Evolutionary conservation across 35 echinoderm and acorn worm genomes (phyloP), one percentile per base, ranked within the genome.

Genomic region (Holothuria glaberrima): DNA sequence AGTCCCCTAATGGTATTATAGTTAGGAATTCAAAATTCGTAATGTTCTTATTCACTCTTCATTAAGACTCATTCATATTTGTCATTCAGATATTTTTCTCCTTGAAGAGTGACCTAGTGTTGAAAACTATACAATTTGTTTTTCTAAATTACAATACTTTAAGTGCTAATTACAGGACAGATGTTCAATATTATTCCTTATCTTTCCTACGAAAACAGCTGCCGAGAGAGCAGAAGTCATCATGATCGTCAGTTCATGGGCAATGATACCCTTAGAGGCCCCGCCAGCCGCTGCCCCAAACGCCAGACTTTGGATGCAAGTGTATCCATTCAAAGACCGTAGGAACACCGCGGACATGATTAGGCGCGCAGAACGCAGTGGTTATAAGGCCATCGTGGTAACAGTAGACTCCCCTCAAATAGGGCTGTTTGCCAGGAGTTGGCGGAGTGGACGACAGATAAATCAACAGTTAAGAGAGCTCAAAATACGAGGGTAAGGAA

Each of bases 381-480:
- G 95, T 7, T 97, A 75, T 56, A 75, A 86, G 56, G 95, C 92
- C 7, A 25, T 97, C 0, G 95, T 97, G 9, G 34, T 97, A 28
- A 97, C 95, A 4, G 74, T 94, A 21, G 95, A 97, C 88, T 56
- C 65, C 16, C 95, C 95, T 9, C 46, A 82, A n/a, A 33, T 82
- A 30, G 79, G 79, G 10, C 21, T 60, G 36, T 82, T 82, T 57
- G 21, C 79, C 3, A 82, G 79, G 24, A 82, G 79, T 38, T 30
- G 44, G 16, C 46, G 79, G 5, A 48, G 17, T 60, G 57, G 57
- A 3, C 9, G 26, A 12, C 36, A 82, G 7, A 48, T 50, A 9
- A 19, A 82, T 9, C 36, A 21, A 2, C 79, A 82, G 50, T 59
- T 82, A 24, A 50, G 24, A 35, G 20, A 38, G 21, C 12, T 56